Conservation (phyloP, 2,888 invertebrate species). For the Tetragonisca angustula region DNA sequence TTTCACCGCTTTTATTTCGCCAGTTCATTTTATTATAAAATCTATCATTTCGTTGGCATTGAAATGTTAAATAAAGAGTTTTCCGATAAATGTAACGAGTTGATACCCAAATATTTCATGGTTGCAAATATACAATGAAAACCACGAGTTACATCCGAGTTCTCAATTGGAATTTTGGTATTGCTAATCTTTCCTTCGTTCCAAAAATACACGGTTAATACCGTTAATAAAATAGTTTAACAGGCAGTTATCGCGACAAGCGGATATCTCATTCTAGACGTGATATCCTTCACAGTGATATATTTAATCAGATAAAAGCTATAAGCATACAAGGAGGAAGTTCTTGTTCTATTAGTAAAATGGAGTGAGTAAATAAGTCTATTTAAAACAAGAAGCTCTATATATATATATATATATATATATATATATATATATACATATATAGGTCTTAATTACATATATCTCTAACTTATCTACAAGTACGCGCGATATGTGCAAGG, state of each 20-base stretch:
- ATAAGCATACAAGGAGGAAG: constrained; percentile 13
- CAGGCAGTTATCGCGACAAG: not conserved
- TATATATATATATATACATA: not conserved
- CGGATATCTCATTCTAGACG: constrained; percentile 13
- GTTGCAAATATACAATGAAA: not conserved
- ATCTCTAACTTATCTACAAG: not conserved
- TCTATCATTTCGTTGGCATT: too few species aligned
- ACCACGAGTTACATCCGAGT: not conserved
- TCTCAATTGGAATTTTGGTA: not conserved
- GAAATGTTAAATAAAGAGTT: not conserved
- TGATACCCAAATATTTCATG: not conserved
- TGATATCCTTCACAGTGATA: constrained; percentile 1
- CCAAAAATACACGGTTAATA: not conserved
- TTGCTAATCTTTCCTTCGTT: not conserved
- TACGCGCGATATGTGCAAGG: not conserved
- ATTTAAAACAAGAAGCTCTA: constrained; percentile 24
- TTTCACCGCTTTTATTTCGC: too few species aligned
- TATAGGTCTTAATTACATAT: not conserved
- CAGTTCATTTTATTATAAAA: too few species aligned
- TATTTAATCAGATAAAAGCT: constrained; percentile 30
- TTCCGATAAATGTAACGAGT: not conserved
- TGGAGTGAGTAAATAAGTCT: constrained; percentile 18
- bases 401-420: not conserved
- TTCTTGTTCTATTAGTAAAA: constrained; percentile 14
- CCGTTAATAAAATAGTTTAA: constrained; percentile 20